Evolutionary conservation across 2,113 vertebrate genomes (phyloP).

Genomic region (Castor canadensis): DNA sequence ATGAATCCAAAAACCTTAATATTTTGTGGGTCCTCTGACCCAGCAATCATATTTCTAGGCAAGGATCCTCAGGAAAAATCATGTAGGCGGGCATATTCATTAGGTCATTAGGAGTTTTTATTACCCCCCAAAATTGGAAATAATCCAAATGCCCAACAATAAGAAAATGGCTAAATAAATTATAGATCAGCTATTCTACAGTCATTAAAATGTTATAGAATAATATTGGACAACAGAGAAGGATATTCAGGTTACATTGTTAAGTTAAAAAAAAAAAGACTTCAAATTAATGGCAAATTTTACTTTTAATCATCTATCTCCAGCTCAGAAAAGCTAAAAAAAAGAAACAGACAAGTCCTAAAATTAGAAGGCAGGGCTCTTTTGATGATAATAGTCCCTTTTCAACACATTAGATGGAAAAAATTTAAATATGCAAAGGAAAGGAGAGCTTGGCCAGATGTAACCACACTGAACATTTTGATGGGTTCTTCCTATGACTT

Average conservation of each 20-base stretch:
- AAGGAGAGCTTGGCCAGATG: background rate
- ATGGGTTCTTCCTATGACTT: background rate
- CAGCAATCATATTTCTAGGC: background rate
- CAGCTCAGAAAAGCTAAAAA: slow-evolving; percentile 3
- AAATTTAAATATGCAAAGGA: background rate
- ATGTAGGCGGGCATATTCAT: background rate
- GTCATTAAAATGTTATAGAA: slow-evolving; percentile 38
- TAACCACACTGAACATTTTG: background rate
- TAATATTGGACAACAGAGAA: slow-evolving; percentile 43
- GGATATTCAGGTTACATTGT: slow-evolving; percentile 44
- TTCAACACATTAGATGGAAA: background rate
- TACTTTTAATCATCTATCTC: slow-evolving; percentile 37
- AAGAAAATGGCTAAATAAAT: slow-evolving; percentile 55
- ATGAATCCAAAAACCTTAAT: background rate
- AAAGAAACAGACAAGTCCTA: slow-evolving; percentile 20
- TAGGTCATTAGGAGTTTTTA: slow-evolving; percentile 31
- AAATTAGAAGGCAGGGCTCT: slow-evolving; percentile 21
- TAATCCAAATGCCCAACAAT: slow-evolving; percentile 44
- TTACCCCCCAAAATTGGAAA: slow-evolving; percentile 55
- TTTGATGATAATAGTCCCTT: background rate
- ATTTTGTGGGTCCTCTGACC: background rate
- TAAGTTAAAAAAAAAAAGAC: background rate
- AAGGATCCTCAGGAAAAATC: background rate
- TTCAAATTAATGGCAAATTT: slow-evolving; percentile 53
- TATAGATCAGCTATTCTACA: background rate